A percentile compares a stretch with the other conserved stretches of the same genome.
Conservation (phyloP, 2,797 vertebrate genomes). For the Pseudocheirus occidentalis region DNA sequence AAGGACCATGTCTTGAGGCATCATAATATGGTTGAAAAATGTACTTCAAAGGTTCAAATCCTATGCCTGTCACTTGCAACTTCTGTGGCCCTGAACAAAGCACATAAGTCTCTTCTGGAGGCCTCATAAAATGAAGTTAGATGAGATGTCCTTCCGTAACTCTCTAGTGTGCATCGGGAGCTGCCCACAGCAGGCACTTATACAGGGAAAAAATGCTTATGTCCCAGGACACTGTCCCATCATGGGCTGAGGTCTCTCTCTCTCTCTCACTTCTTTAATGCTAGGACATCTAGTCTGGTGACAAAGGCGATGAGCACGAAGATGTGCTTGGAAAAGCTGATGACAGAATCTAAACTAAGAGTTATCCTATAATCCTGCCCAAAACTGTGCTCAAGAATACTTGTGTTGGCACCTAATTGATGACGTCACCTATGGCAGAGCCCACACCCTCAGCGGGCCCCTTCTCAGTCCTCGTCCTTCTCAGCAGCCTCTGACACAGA, state of each 20-base stretch:
- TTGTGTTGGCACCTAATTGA: not conserved
- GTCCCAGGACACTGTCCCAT: not conserved
- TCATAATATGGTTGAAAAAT: not conserved
- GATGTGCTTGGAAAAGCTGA: not conserved
- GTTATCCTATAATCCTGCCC: not conserved
- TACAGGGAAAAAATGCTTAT: not conserved
- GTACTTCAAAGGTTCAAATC: not conserved
- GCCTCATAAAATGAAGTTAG: not conserved
- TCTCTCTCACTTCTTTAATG: too few relatives aligned
- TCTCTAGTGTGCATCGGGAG: rapidly evolving
- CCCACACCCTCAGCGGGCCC: not conserved
- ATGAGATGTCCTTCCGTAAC: not conserved
- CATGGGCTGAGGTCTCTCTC: too few relatives aligned
- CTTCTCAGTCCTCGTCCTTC: not conserved
- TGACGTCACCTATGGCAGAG: not conserved
- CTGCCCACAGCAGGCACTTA: not conserved
- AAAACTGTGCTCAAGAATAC: not conserved
- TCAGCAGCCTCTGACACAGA: not conserved
- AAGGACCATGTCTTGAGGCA: not conserved
- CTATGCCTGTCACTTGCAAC: not conserved
- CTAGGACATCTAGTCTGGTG: too few relatives aligned
- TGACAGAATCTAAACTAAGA: not conserved
- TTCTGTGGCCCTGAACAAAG: not conserved
- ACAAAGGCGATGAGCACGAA: not conserved
- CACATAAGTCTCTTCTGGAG: not conserved